Percentiles rank a stretch among this genome's conserved stretches.
Conservation (phyloP, 1,140 invertebrate genomes). For the Limonius californicus region DNA sequence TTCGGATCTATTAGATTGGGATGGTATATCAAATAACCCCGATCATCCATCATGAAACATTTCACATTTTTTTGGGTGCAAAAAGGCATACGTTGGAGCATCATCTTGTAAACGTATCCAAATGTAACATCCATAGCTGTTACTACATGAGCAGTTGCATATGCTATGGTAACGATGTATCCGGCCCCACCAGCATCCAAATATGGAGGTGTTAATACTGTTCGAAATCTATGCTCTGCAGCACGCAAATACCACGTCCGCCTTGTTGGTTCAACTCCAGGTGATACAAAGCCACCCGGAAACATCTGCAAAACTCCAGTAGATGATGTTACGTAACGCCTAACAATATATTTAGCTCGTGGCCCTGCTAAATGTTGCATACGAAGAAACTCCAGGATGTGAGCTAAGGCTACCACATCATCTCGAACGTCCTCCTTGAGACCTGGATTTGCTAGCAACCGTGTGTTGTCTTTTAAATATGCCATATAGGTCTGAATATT, state of each 20-base stretch:
- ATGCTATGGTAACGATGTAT: slow-evolving; percentile 81
- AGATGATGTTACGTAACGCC: slow-evolving; percentile 73
- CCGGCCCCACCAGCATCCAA: slow-evolving; percentile 83
- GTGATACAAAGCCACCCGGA: slow-evolving; percentile 76
- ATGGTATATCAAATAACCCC: slow-evolving; percentile 85
- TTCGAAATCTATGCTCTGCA: slow-evolving; percentile 67
- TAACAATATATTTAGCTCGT: slow-evolving; percentile 75
- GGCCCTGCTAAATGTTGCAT: slow-evolving; percentile 64
- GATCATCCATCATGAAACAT: slow-evolving; percentile 89
- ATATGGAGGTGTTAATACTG: slow-evolving; percentile 82
- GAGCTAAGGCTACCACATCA: slow-evolving; percentile 73
- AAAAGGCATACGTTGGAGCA: slow-evolving; percentile 61
- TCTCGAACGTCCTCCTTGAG: slow-evolving; percentile 67
- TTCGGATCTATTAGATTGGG: slow-evolving; percentile 72
- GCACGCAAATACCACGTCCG: slow-evolving; percentile 80
- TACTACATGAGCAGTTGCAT: slow-evolving; percentile 70
- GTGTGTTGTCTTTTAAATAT: slow-evolving; percentile 79
- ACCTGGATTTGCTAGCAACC: slow-evolving; percentile 78
- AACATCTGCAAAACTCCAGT: slow-evolving; percentile 80
- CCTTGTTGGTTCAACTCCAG: slow-evolving; percentile 77
- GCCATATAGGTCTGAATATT: slow-evolving; percentile 79
- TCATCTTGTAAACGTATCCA: slow-evolving; percentile 75
- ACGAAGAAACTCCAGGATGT: slow-evolving; percentile 73
- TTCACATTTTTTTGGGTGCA: slow-evolving; percentile 67
- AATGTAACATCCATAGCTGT: slow-evolving; percentile 81